Percentiles rank a stretch among this genome's conserved stretches.
Evolutionary conservation across 1,140 invertebrate genomes (phyloP).

Genomic region (Camponotus pennsylvanicus): DNA sequence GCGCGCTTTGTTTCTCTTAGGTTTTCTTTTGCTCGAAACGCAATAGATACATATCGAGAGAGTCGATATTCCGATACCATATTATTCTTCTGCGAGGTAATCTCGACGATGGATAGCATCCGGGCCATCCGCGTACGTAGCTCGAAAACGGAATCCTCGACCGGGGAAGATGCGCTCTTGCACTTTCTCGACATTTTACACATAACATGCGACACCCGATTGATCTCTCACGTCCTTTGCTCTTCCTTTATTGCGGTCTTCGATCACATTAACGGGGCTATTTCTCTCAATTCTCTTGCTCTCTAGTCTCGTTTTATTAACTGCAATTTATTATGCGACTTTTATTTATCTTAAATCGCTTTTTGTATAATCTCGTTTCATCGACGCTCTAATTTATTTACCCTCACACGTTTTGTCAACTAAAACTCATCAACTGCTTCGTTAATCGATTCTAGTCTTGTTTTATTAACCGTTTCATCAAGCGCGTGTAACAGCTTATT

Average conservation of each 20-base stretch:
- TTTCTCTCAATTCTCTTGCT: not conserved
- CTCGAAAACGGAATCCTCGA: slow-evolving; percentile 80
- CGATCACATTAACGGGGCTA: not conserved
- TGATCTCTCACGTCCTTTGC: slow-evolving; percentile 15
- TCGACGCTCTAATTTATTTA: slow-evolving; percentile 26
- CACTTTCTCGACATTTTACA: slow-evolving; percentile 21
- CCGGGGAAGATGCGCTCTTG: slow-evolving; percentile 52
- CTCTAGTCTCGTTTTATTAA: slow-evolving; percentile 29
- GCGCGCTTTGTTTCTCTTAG: slow-evolving; percentile 10
- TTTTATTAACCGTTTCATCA: not conserved
- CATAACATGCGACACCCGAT: slow-evolving; percentile 10
- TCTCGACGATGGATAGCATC: slow-evolving; percentile 83
- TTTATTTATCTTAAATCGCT: not conserved
- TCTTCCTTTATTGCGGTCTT: slow-evolving; percentile 17
- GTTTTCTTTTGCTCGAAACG: not conserved
- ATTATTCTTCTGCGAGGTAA: slow-evolving; percentile 74
- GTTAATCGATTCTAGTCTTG: not conserved
- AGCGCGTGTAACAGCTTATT: not conserved
- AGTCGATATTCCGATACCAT: slow-evolving; percentile 73
- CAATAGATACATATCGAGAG: not conserved
- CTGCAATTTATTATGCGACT: slow-evolving; percentile 34
- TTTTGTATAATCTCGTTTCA: not conserved
- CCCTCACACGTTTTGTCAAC: not conserved
- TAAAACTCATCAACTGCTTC: not conserved
- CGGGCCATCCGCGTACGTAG: slow-evolving; percentile 80